Evolutionary conservation across 2,113 vertebrate species (phyloP), one percentile per base, ranked within the genome.

Genomic region (Hiodon alosoides): DNA sequence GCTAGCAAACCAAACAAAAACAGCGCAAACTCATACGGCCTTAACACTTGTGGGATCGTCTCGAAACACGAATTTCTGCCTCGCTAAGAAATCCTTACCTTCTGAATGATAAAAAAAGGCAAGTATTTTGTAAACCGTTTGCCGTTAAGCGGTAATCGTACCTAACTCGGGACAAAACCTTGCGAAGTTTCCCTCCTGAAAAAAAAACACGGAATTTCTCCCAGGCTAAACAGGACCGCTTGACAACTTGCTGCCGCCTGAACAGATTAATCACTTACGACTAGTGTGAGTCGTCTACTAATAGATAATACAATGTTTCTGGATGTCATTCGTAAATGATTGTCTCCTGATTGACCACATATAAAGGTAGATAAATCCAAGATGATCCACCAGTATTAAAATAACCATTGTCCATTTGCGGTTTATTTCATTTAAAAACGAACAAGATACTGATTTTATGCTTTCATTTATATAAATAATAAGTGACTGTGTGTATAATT

Each of bases 181-280:
- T 68, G 76, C 78, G 77, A 85, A 86, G 82, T 87, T 87, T 85
- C 79, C 81, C 85, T 87, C 84, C 86, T 85, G 80, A 75, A 83
- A 79, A 84, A 80, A 83, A 51, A 79, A 79, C 67, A 74, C 69
- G 68, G 79, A 84, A 76, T 79, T 79, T 80, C 79, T 81, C 79
- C 78, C 73, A 77, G 72, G 76, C 79, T 79, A 83, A 80, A 69
- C 76, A 85, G 83, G 86, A 84, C 86, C 86, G 55, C 58, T 76
- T 78, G 78, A 13, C 3, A 52, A 48, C 47, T 7, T n/a, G 72
- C 74, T 14, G 9, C 57, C 74, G 79, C 84, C 81, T 79, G 81
- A 73, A 3, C 48, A 69, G 61, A 80, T 72, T 13, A 5, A 6
- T 4, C 3, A 11, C 4, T 10, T 62, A 58, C 7, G 16, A 7